Conservation (phyloP, 2,888 invertebrate species). For the Cheiracanthium punctorium region DNA sequence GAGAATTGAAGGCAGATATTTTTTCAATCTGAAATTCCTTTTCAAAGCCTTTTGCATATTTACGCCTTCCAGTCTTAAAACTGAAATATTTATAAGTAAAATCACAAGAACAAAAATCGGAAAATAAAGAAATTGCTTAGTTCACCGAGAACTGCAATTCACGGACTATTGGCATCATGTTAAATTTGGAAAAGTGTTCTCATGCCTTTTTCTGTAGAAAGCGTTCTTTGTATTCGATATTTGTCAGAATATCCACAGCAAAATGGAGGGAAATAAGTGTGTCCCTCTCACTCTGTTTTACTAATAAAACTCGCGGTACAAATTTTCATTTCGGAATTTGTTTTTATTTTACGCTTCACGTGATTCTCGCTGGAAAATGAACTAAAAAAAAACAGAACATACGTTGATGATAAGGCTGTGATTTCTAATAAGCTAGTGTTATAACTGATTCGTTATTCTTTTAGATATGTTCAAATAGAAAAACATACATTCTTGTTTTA, state of each 20-base stretch:
- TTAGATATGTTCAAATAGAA: too few species aligned
- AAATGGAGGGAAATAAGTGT: slow-evolving; percentile 14
- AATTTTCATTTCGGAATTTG: slow-evolving; percentile 36
- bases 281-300: background rate
- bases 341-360: slow-evolving; percentile 15
- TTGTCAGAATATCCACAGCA: slow-evolving; percentile 11
- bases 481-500: too few species aligned
- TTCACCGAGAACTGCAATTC: slow-evolving; percentile 26
- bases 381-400: too few species aligned
- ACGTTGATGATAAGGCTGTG: too few species aligned
- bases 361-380: background rate
- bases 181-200: slow-evolving; percentile 30
- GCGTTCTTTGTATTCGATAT: background rate
- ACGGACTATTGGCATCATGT: slow-evolving; percentile 39
- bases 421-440: too few species aligned
- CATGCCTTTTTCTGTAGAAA: slow-evolving; percentile 30
- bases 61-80: background rate
- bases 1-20: too few species aligned
- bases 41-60: slow-evolving; percentile 19
- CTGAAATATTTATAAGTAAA: slow-evolving; percentile 38
- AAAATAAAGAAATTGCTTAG: slow-evolving; percentile 5
- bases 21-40: too few species aligned
- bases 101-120: slow-evolving; percentile 11
- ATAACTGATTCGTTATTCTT: too few species aligned
- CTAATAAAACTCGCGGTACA: background rate